Conservation (phyloP, 2,797 vertebrate species). For the Silurus lanzhouensis region DNA sequence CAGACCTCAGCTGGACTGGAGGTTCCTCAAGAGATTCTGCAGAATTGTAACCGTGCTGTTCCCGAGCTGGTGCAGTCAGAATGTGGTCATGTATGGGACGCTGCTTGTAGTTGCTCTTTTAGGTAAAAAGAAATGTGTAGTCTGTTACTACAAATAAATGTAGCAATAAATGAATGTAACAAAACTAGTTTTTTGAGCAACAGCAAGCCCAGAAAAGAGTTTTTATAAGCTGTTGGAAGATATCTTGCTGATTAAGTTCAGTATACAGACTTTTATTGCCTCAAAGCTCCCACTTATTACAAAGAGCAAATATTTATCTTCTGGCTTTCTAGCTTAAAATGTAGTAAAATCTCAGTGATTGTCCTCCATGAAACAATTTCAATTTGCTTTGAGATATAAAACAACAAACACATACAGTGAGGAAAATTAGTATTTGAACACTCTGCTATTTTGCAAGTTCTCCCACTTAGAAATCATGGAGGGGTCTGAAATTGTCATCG, state of each 20-base stretch:
- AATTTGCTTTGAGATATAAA: background rate
- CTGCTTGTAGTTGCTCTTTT: slow-evolving; percentile 83
- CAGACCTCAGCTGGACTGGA: slow-evolving; percentile 80
- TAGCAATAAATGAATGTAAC: background rate
- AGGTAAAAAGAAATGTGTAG: slow-evolving; percentile 68
- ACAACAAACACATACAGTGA: no score
- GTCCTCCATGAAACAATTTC: background rate
- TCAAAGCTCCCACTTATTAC: background rate
- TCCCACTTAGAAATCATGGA: no score
- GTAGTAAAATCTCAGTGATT: background rate
- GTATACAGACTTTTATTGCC: background rate
- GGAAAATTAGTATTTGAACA: no score
- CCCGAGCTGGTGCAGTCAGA: slow-evolving; percentile 81
- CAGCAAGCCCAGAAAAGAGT: background rate
- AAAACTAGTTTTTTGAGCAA: background rate
- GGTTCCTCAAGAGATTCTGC: slow-evolving; percentile 83
- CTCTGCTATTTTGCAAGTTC: no score
- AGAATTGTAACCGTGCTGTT: slow-evolving; percentile 85
- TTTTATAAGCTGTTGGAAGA: background rate
- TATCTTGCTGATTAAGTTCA: background rate
- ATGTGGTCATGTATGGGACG: slow-evolving; percentile 86
- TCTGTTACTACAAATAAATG: background rate
- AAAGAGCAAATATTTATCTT: background rate
- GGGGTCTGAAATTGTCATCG: no score
- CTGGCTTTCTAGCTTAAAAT: background rate